Base-by-base conservation (phyloP, 2,113 vertebrate genomes). In the Amblyornis subalaris region DNA sequence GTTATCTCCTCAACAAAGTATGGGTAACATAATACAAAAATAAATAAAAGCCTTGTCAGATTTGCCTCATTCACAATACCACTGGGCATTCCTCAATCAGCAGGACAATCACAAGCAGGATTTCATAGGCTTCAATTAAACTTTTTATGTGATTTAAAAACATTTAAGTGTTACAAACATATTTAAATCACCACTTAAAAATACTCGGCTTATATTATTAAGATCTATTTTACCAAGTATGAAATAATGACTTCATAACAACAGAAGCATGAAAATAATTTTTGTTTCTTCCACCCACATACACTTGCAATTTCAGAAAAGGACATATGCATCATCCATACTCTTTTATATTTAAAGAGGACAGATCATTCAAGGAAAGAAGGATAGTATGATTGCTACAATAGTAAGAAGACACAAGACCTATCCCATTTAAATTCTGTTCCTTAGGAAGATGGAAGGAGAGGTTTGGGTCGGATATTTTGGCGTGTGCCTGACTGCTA, bases 121-220 rank as follows among this genome's bases (percentile, higher is more conserved):
- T 83, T 92, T 94, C 78, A 92, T 93, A 95, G 84, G 84, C 82
- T 97, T 97, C 90, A 92, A 87, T 96, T 96, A 94, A 97, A 94
- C 50, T 96, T 92, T 97, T 97, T 95, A 96, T 95, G 97, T 96
- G 89, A 97, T 97, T 96, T 85, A 81, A 97, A 97, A 96, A 96
- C 94, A 96, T 95, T 91, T 96, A 96, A 97, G 96, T 95, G 97
- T 98, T 97, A 98, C 96, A 98, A 97, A 97, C 93, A 93, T 95
- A 96, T 96, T 95, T 92, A 96, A 97, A 97, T 90, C 96, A 96
- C 94, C 96, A 96, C 94, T 96, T 96, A 62, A 97, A 96, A 97
- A 92, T 93, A 97, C 87, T 94, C 89, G 10, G 71, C 67, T 97
- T 98, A 97, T 97, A 98, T 96, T 97, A 91, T 75, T 89, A 93